Percentiles rank a stretch among this genome's conserved stretches.
Conservation (phyloP, 2,888 invertebrate species). For the Brachypterus glaber region DNA sequence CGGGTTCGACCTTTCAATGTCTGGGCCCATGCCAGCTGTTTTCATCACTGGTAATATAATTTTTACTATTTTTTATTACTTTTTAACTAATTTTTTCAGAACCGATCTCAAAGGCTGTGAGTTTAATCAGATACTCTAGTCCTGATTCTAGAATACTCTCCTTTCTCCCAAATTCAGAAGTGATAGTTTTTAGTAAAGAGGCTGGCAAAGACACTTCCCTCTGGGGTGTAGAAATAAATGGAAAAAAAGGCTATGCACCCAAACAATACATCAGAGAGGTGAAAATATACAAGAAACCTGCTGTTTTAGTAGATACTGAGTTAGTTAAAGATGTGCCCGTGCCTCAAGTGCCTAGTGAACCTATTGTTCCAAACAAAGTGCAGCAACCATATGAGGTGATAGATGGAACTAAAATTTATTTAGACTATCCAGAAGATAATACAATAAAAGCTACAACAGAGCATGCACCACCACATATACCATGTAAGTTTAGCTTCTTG, state of each 20-base stretch:
- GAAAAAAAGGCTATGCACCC: conserved; percentile 59
- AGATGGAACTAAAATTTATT: conserved; percentile 58
- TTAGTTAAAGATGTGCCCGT: conserved; percentile 17
- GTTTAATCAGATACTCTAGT: conserved; percentile 48
- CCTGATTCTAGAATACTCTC: conserved; percentile 50
- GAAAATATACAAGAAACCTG: conserved; percentile 42
- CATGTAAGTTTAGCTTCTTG: neutral
- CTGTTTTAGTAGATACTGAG: conserved; percentile 42
- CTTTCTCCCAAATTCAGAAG: conserved; percentile 48
- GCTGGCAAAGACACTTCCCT: conserved; percentile 51
- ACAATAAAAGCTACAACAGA: conserved; percentile 18
- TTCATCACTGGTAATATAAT: too few species aligned
- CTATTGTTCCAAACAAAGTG: conserved; percentile 28
- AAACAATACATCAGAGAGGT: conserved; percentile 50
- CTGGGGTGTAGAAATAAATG: conserved; percentile 63
- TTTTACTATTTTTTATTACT: conserved; percentile 21
- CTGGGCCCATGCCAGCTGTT: too few species aligned
- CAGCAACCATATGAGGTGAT: conserved; percentile 42
- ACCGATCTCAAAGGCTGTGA: conserved; percentile 54
- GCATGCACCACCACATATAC: too few species aligned
- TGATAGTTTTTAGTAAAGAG: conserved; percentile 60
- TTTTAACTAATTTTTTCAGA: too few species aligned
- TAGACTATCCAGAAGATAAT: conserved; percentile 21
- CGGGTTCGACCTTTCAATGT: too few species aligned
- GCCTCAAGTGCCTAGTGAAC: conserved; percentile 24